A percentile compares a stretch with the other conserved stretches of the same genome.
These are phyloP conservation scores for Aurelia coerulea DNA, from an alignment of 30 jellyfish, hydroid and myxozoan species.

Conservation along the genomic window DNA sequence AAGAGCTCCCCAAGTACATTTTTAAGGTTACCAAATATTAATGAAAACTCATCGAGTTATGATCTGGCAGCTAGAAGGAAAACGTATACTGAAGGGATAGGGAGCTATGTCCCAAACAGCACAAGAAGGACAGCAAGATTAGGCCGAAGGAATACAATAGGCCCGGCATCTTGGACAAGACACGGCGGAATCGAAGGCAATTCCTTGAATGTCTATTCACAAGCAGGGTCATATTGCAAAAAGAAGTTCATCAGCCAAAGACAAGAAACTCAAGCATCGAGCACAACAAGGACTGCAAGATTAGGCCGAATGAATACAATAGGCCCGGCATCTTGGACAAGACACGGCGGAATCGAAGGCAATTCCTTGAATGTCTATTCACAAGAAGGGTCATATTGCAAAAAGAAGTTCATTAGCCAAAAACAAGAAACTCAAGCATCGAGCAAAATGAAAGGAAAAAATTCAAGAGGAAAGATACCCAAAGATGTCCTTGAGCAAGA, in stretches of 20 bases:
- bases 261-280: background rate
- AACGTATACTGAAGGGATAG: background rate
- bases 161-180: background rate
- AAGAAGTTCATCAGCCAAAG: background rate
- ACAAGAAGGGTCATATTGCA: background rate
- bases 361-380: background rate
- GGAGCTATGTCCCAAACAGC: background rate
- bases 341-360: background rate
- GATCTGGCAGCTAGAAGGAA: background rate
- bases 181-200: background rate
- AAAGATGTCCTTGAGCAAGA: background rate
- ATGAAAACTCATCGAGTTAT: background rate
- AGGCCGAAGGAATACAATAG: background rate
- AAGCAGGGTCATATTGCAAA: background rate
- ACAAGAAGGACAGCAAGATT: background rate
- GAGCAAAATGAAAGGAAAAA: background rate
- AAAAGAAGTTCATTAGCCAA: background rate
- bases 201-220: background rate
- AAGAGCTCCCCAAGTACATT: too few relatives aligned
- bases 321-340: background rate
- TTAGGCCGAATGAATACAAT: background rate
- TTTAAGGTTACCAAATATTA: too few relatives aligned
- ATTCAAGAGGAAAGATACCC: background rate
- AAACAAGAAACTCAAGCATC: background rate
- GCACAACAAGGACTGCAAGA: background rate